Percentiles rank a stretch among this genome's conserved stretches.
Evolutionary conservation across 2,888 invertebrate species (phyloP).

Genomic region (Horisme vitalbata): DNA sequence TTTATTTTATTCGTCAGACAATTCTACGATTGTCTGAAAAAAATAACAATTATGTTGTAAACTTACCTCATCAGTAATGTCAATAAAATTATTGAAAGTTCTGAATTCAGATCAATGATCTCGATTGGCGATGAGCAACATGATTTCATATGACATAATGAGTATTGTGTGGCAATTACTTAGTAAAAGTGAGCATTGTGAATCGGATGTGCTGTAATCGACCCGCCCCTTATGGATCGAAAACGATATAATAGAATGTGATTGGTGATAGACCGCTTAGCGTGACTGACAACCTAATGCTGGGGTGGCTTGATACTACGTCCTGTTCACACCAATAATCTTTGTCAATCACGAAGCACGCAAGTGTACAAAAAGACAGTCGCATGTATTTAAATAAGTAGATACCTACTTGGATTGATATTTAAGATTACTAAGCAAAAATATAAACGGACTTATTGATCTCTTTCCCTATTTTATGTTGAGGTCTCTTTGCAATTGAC

Average conservation of each 20-base stretch:
- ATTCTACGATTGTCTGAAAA: no score
- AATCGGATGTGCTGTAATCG: constrained; percentile 54
- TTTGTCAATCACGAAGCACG: not conserved
- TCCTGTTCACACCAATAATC: constrained; percentile 18
- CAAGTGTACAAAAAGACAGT: no score
- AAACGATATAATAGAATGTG: constrained; percentile 30
- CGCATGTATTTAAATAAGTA: no score
- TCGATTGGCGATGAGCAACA: constrained; percentile 17
- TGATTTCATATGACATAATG: constrained; percentile 54
- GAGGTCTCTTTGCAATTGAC: no score
- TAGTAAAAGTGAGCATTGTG: constrained; percentile 67
- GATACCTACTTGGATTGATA: no score
- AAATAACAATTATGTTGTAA: no score
- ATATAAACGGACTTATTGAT: no score
- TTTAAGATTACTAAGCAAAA: no score
- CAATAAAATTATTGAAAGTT: not conserved
- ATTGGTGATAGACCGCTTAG: constrained; percentile 36
- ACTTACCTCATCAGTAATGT: not conserved
- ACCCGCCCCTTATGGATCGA: constrained; percentile 47
- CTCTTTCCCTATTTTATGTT: no score
- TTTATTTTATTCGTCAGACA: no score
- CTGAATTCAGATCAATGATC: constrained; percentile 13
- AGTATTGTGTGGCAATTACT: constrained; percentile 50
- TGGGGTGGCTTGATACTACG: constrained; percentile 13
- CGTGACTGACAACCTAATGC: constrained; percentile 42